phyloP scores from a whole-genome alignment of 2,113 vertebrate genomes.

The Notarius lentiginosus region DNA sequence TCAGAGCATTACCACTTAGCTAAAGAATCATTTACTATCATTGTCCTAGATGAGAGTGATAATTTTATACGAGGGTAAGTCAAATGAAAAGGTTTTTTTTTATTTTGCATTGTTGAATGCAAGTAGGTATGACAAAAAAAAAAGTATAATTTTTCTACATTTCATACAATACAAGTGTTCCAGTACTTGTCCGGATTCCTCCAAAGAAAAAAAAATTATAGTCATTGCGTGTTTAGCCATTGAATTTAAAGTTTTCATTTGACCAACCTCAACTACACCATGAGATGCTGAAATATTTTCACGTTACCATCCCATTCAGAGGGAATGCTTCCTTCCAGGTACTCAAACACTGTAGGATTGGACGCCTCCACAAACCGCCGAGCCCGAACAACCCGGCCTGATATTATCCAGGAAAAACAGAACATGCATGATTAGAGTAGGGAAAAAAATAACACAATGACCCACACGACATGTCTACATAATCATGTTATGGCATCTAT shows the following conservation, averaged over 20 bases:
- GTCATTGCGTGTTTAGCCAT: no score
- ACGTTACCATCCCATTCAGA: slow-evolving; percentile 93
- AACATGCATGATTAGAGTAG: not conserved
- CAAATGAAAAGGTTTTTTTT: not conserved
- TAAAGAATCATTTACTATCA: not conserved
- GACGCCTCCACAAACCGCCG: slow-evolving; percentile 81
- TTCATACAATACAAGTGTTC: not conserved
- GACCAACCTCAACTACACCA: not conserved
- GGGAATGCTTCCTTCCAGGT: slow-evolving; percentile 83
- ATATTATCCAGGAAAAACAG: slow-evolving; percentile 50
- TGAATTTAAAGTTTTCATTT: not conserved
- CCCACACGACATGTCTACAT: not conserved
- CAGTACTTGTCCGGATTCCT: not conserved
- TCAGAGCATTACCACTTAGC: not conserved
- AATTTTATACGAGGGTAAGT: not conserved
- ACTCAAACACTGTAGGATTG: slow-evolving; percentile 76
- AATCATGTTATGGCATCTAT: no score
- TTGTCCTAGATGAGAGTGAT: not conserved
- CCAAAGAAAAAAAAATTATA: no score
- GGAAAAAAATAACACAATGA: not conserved
- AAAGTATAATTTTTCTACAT: not conserved
- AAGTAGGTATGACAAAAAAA: not conserved
- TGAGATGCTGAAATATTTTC: not conserved
- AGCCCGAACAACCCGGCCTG: slow-evolving; percentile 81
- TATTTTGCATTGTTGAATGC: not conserved